Evolutionary conservation across 1,140 invertebrate genomes (phyloP).

Genomic region (Caenorhabditis remanei): DNA sequence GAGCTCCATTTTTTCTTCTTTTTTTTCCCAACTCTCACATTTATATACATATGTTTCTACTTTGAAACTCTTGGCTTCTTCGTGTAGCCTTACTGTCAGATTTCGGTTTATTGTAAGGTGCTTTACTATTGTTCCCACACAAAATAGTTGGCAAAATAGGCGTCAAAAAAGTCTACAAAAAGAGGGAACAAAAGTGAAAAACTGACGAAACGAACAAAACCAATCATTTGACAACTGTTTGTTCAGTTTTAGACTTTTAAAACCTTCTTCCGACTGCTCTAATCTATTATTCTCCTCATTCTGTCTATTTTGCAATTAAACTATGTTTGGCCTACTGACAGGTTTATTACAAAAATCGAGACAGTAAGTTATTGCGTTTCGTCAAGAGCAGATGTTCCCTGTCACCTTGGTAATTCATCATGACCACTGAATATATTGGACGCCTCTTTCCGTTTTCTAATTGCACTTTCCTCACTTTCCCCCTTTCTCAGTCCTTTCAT

Average conservation of each 20-base stretch:
- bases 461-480: constrained; percentile 42
- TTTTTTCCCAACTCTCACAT: neutral
- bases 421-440: neutral
- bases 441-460: constrained; percentile 6
- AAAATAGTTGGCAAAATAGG: neutral
- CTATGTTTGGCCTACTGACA: constrained; percentile 16
- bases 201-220: neutral
- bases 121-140: neutral
- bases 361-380: constrained; percentile 36
- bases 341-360: constrained; percentile 36
- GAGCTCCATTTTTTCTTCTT: neutral
- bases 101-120: too few species aligned
- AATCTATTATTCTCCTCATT: neutral
- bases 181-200: constrained; percentile 12
- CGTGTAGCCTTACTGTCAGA: neutral
- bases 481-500: neutral
- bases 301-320: neutral
- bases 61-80: neutral
- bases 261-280: neutral
- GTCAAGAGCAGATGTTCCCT: constrained; percentile 42
- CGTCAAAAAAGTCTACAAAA: too few species aligned
- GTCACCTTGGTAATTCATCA: constrained; percentile 21
- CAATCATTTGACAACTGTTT: constrained; percentile 42
- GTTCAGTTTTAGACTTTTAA: constrained; percentile 2
- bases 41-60: constrained; percentile 22